Base-by-base conservation (phyloP, 1,140 invertebrate species). In the Drosophila orena region DNA sequence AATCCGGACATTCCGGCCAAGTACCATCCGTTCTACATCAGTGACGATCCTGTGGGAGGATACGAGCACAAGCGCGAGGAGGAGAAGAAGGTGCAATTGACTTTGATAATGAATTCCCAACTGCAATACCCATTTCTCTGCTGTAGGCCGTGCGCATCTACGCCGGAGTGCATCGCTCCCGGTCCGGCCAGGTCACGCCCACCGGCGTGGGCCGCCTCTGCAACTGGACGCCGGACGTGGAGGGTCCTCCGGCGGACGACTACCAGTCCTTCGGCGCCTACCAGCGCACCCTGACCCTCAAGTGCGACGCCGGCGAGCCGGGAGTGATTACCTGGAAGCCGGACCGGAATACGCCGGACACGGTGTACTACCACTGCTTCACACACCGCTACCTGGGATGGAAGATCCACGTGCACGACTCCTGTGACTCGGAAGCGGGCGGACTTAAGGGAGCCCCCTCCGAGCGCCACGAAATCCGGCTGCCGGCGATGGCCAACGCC, bases 21-120 rank as follows among this genome's bases (percentile, higher is more conserved):
- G 71, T 98, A 97, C 91, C 98, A 99, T 94, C 98, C 98, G 6
- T 97, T 99, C 93, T 99, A 99, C 92, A 98, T 99, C 72, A 98
- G 97, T 17, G 97, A 98, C 86, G 97, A 98, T 93, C 95, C 97
- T 0, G 94, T 98, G 34, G 98, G 98, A 43, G 98, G 98, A 1
- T 98, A 97, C 91, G 94, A 95, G 61, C 95, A 97, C 92, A 98
- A 98, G 90, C 96, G 95, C 2, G 93, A 95, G 1, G 96, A 96
- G 79, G 97, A 98, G 91, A 96, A 94, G 93, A 93, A 95, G 93
- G 97, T 97, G 92, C 92, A 90, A 64, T 0, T 1, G 0, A 4
- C 17, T 15, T n/a, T 2, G 17, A 3, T 12, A 1, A 44, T 12
- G 8, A 44, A 20, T 4, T 7, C 3, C n/a, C 1, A 44, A 17